Conservation (phyloP, 2,797 vertebrate species). For the Spheniscus humboldti region DNA sequence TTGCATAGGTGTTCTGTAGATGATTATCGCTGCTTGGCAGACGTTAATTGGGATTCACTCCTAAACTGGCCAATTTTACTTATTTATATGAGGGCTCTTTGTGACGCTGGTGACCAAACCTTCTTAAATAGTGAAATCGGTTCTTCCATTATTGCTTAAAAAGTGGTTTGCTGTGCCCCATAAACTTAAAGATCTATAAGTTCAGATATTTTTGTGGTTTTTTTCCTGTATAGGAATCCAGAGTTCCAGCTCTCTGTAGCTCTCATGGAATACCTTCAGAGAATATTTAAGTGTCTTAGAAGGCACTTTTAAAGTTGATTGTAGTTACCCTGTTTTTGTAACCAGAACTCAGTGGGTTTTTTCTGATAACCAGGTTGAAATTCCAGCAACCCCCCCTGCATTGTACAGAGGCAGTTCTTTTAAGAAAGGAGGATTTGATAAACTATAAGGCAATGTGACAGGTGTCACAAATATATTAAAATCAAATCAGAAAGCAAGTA, state of each 20-base stretch:
- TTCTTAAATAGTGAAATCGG: background rate
- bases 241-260: background rate
- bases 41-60: background rate
- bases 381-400: background rate
- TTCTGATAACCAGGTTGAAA: background rate
- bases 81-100: background rate
- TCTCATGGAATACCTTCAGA: background rate
- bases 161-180: background rate
- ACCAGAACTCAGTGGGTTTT: background rate
- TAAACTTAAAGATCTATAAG: background rate
- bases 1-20: background rate
- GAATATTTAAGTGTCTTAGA: background rate
- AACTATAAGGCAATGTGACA: background rate
- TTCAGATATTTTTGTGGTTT: background rate
- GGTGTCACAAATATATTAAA: background rate
- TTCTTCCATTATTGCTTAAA: background rate
- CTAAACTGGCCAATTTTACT: background rate
- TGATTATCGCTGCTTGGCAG: background rate
- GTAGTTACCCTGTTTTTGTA: background rate
- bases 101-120: background rate
- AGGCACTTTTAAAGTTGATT: background rate
- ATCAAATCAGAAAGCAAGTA: background rate
- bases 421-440: background rate
- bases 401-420: background rate
- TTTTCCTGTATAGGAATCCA: background rate